Conservation (phyloP, 2,888 invertebrate genomes). For the Lasioglossum morio region DNA sequence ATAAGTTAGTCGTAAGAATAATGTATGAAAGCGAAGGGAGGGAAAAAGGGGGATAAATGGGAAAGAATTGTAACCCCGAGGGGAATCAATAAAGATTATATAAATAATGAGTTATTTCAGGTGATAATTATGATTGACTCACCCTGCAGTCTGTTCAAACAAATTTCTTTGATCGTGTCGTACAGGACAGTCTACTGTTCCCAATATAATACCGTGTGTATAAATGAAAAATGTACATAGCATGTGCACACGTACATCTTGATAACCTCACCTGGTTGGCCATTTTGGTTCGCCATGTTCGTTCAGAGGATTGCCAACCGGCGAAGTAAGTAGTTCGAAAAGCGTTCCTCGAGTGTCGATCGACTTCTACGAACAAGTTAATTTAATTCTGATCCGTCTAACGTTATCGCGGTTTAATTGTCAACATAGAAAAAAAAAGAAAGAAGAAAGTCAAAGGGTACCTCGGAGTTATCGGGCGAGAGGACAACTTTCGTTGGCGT, state of each 20-base stretch:
- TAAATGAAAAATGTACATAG: not conserved
- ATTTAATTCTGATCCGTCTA: constrained; percentile 14
- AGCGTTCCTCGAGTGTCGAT: not conserved
- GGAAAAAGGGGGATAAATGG: too few species aligned
- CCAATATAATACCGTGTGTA: not conserved
- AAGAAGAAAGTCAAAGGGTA: not conserved
- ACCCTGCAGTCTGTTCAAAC: too few species aligned
- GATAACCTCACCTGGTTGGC: not conserved
- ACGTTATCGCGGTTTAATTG: not conserved
- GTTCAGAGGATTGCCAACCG: not conserved
- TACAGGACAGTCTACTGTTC: not conserved
- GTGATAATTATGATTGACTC: too few species aligned
- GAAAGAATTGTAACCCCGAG: too few species aligned
- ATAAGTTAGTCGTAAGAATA: too few species aligned
- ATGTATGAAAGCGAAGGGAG: too few species aligned
- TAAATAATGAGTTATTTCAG: too few species aligned
- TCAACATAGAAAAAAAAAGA: not conserved
- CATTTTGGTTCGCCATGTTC: constrained; percentile 14
- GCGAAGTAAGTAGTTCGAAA: not conserved
- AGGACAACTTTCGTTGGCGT: not conserved
- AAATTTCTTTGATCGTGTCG: not conserved
- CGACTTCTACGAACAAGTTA: constrained; percentile 9
- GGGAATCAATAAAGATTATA: too few species aligned
- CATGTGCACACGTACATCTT: not conserved
- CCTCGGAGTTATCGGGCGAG: not conserved